A percentile compares a stretch with the other conserved stretches of the same genome.
phyloP scores from a whole-genome alignment of 2,797 vertebrate species.

The Chrosomus eos region DNA sequence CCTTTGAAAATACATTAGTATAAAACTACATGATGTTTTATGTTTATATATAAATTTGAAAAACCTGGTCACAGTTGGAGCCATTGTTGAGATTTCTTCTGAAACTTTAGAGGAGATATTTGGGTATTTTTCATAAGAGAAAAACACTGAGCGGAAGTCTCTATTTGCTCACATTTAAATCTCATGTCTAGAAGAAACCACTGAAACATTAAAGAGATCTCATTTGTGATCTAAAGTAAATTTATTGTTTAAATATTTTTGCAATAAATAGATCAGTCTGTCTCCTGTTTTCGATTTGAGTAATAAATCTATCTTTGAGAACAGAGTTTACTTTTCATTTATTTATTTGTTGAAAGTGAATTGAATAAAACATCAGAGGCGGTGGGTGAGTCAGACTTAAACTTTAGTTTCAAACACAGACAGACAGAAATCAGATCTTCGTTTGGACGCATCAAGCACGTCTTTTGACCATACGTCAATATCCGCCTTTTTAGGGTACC shows the following conservation, averaged over 20 bases:
- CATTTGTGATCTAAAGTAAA: neutral
- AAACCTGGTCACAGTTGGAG: neutral
- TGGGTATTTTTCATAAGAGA: too few species aligned
- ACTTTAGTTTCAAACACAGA: neutral
- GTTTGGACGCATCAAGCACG: neutral
- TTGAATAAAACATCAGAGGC: slow-evolving; percentile 8
- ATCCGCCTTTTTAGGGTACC: too few species aligned
- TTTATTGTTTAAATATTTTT: neutral
- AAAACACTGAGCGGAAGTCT: neutral
- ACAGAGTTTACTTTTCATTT: slow-evolving; percentile 9
- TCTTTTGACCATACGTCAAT: too few species aligned
- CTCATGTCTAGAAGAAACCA: neutral
- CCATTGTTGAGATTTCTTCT: neutral
- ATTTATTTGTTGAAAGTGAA: slow-evolving; percentile 20
- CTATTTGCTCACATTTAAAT: neutral
- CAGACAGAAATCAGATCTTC: neutral
- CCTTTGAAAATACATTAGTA: too few species aligned
- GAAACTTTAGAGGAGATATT: neutral
- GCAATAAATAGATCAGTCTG: neutral
- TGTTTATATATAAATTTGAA: neutral
- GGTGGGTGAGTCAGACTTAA: neutral
- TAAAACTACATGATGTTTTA: too few species aligned
- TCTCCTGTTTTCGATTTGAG: neutral
- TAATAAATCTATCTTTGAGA: neutral
- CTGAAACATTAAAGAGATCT: neutral